Conservation (phyloP, 2,113 vertebrate species). For the Myiozetetes cayanensis region DNA sequence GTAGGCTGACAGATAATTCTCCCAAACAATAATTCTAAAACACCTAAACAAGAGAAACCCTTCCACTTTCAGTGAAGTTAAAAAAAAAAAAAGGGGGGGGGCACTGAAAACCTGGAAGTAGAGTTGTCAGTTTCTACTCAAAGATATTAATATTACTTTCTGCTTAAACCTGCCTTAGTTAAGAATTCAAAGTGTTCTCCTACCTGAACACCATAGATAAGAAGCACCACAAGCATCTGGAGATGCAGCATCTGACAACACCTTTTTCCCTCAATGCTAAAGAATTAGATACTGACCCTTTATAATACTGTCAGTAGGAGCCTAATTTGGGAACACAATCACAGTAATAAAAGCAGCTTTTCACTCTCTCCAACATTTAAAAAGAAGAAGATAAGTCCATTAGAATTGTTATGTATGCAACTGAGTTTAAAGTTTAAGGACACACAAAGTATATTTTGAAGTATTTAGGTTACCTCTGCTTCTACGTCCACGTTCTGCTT, state of each 20-base stretch:
- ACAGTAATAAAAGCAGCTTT: not conserved
- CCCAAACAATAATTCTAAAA: not conserved
- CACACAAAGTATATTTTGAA: not conserved
- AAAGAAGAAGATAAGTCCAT: not conserved
- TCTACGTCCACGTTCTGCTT: conserved; percentile 98
- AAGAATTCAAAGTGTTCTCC: not conserved
- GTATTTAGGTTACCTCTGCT: conserved; percentile 85
- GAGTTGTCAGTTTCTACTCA: not conserved
- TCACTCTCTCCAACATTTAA: not conserved
- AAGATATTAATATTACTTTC: not conserved
- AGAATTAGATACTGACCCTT: not conserved
- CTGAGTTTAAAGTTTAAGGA: not conserved
- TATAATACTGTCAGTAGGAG: not conserved
- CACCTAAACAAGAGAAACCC: not conserved
- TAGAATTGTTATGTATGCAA: not conserved
- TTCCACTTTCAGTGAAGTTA: not conserved
- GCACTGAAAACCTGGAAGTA: not conserved
- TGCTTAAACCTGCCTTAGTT: not conserved
- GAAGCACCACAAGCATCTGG: not conserved
- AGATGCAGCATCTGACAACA: not conserved
- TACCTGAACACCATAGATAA: not conserved
- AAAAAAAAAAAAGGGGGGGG: not conserved
- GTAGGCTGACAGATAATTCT: not conserved
- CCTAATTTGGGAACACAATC: not conserved
- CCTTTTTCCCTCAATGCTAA: not conserved